Base-by-base conservation (phyloP, 2,797 vertebrate species). In the Dallia pectoralis region DNA sequence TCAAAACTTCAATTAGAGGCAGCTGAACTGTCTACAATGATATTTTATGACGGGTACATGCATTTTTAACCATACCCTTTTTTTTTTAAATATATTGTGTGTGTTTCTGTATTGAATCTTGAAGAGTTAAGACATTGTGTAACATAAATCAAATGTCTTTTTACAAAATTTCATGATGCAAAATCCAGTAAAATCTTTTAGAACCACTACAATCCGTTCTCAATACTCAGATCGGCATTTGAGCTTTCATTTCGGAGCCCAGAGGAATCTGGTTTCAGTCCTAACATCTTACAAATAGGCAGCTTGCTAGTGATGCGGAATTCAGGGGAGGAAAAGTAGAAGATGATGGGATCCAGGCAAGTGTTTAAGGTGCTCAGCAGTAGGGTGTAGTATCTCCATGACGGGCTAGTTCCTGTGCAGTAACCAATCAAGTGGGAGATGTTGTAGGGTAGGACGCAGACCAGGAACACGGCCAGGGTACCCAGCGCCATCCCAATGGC, bases 361-460 rank as follows among this genome's bases (percentile, higher is more conserved):
- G 93, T 93, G 65, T 95, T 96, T 80, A 95, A 92, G 18, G 93
- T 90, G 14, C 91, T 92, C 0, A 92, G 89, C 22, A 95, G 84
- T 29, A 95, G 83, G 0, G 87, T 87, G 69, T 91, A 85, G 68
- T 89, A 79, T 53, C 94, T 88, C 95, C 95, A 95, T 1, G 3
- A 0, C 0, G 90, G 83, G 12, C 86, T 93, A 0, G 68, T 0
- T 0, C 81, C 66, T 18, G 70, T 18, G 16, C 89, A n/a, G 72
- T 87, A 95, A 56, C 93, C 90, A 12, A 92, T 33, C 40, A 96
- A 9, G 0, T 95, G 95, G 63, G 93, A 92, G 4, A 84, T 16
- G 14, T 95, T 95, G 69, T 91, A 95, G 4, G 95, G 95, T 4
- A 94, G 67, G 70, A 94, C 86, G 67, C 95, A 95, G 62, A 95